These are phyloP conservation scores for Phenacoccus solenopsis DNA, from an alignment of 1,140 invertebrate species.

Conservation along the genomic window DNA sequence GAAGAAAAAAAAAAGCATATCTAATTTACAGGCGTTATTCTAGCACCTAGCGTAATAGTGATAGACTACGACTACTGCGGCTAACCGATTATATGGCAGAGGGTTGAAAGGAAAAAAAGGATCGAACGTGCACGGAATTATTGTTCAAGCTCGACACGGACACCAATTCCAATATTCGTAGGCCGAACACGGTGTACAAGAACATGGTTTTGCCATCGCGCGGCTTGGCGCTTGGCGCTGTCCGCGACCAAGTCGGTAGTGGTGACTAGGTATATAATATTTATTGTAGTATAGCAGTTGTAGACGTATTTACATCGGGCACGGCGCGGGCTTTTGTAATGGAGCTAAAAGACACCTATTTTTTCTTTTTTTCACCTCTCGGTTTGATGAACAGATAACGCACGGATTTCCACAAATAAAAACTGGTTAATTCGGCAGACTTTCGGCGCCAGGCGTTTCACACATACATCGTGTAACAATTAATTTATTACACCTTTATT, in stretches of 20 bases:
- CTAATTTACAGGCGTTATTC: not conserved
- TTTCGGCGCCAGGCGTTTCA: constrained; percentile 10
- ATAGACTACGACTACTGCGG: not conserved
- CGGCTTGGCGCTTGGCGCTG: too few species aligned
- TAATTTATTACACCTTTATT: not conserved
- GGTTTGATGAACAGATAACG: not conserved
- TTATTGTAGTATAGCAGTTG: too few species aligned
- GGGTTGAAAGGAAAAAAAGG: not conserved
- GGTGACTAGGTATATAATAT: too few species aligned
- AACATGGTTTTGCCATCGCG: not conserved
- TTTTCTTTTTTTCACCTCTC: not conserved
- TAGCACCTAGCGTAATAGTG: not conserved
- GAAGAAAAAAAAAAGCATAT: not conserved
- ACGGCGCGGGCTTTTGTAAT: not conserved
- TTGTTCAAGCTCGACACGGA: too few species aligned
- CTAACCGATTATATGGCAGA: not conserved
- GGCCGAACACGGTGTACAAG: too few species aligned
- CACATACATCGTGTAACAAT: not conserved
- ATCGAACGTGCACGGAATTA: not conserved
- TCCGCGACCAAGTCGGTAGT: too few species aligned
- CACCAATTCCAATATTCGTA: not conserved
- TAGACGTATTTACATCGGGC: not conserved
- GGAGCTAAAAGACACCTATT: constrained; percentile 14
- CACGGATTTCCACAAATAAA: constrained; percentile 3
- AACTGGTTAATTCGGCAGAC: not conserved